Evolutionary conservation across 37 sponge, comb jelly and placozoan genomes (phyloP).

Genomic region (Aphrocallistes beatrix): DNA sequence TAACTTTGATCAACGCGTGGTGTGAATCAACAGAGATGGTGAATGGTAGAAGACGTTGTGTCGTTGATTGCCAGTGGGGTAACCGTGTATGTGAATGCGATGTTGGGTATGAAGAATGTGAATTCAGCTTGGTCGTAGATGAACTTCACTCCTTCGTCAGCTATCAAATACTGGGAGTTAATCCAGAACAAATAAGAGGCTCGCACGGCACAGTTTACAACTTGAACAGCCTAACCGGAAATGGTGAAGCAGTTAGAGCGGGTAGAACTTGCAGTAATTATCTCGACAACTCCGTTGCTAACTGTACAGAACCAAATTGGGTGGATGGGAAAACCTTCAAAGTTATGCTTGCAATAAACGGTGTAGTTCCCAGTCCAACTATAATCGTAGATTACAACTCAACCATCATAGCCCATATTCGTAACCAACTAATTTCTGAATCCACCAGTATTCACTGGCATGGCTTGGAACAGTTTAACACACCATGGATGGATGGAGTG

Average conservation of each 20-base stretch:
- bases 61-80: neutral
- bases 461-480: constrained; percentile 53
- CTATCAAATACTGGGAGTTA: constrained; percentile 21
- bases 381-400: constrained; percentile 34
- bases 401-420: constrained; percentile 25
- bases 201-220: neutral
- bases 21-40: no score
- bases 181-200: no score
- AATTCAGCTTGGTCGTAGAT: constrained; percentile 26
- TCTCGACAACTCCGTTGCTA: neutral
- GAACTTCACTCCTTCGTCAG: constrained; percentile 36
- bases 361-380: constrained; percentile 41
- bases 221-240: neutral
- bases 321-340: constrained; percentile 37
- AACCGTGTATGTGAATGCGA: constrained; percentile 23
- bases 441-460: constrained; percentile 67
- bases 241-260: neutral
- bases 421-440: constrained; percentile 44
- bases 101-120: neutral
- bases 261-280: neutral
- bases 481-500: constrained; percentile 71
- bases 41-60: neutral
- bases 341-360: constrained; percentile 38
- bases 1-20: no score
- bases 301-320: constrained; percentile 30